Base-by-base conservation (phyloP, 2,113 vertebrate genomes). In the Chaetura pelagica region DNA sequence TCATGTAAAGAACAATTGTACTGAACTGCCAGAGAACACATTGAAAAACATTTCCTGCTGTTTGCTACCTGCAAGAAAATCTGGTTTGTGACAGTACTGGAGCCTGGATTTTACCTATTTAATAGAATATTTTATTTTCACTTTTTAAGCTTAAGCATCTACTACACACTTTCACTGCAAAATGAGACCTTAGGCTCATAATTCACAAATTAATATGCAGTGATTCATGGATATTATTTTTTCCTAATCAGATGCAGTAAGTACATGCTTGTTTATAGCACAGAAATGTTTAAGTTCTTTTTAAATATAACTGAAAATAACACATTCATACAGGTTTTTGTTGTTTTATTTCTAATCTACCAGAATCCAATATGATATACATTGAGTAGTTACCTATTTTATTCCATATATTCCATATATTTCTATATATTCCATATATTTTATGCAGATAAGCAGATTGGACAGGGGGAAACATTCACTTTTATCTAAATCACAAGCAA, bases 41-140 rank as follows among this genome's bases (percentile, higher is more conserved):
- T 80, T 90, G 89, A 89, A 94, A 62, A 94, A 68, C 6, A 21
- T 84, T 89, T 85, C 89, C 94, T 87, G 87, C 84, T 93, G 35
- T 66, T 85, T 93, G 44, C 62, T 85, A 73, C 17, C 62, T 76
- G 89, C 32, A 78, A 62, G 84, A 82, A 62, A 81, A 90, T 78
- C 68, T 82, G 12, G 90, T 35, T 82, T 82, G 40, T 63, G 23
- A 55, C 26, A 0, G 0, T 17, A 20, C 42, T 40, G 42, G 52
- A 90, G 19, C 51, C 66, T 79, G 3, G 1, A 76, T 57, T 76
- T 94, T n/a, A 62, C 44, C 46, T 52, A 55, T 0, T 32, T 29
- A 93, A 84, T n/a, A 30, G 40, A 87, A 52, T 58, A 84, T 34
- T 61, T 57, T 67, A 15, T 71, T 88, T 87, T 69, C 27, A 76